Conservation (phyloP, 2,113 vertebrate species). For the Trachemys scripta region DNA sequence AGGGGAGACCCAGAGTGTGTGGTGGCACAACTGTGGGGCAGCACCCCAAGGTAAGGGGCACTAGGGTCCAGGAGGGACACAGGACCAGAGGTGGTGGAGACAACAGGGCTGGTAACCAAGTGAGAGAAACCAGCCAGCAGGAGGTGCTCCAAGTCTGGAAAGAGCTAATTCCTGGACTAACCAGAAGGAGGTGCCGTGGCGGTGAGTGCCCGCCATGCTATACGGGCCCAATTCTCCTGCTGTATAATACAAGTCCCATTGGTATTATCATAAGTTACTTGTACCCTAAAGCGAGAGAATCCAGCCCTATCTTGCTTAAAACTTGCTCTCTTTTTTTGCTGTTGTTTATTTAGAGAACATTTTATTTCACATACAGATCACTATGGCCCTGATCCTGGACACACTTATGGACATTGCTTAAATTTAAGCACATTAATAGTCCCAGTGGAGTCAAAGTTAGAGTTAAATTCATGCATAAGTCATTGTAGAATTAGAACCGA, state of each 20-base stretch:
- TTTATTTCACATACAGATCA: background rate
- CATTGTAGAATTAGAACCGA: background rate
- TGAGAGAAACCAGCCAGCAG: no score
- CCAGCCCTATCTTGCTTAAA: background rate
- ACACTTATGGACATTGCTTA: background rate
- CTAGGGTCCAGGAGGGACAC: no score
- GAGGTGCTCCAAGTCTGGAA: no score
- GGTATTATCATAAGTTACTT: background rate
- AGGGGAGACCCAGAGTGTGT: no score
- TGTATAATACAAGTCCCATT: background rate
- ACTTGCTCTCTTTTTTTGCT: background rate
- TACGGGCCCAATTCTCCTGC: background rate
- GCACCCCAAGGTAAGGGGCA: no score
- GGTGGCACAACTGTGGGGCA: no score
- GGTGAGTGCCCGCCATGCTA: no score
- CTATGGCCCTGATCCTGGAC: background rate
- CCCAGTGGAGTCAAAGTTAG: background rate
- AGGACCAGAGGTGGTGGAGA: no score
- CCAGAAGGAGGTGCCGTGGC: no score
- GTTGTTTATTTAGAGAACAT: background rate
- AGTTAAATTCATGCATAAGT: background rate
- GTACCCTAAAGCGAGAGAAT: background rate
- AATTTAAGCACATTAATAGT: background rate
- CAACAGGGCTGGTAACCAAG: no score
- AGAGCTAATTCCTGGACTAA: no score